phyloP scores from a whole-genome alignment of 2,888 invertebrate genomes.

The Anaspis maculata region DNA sequence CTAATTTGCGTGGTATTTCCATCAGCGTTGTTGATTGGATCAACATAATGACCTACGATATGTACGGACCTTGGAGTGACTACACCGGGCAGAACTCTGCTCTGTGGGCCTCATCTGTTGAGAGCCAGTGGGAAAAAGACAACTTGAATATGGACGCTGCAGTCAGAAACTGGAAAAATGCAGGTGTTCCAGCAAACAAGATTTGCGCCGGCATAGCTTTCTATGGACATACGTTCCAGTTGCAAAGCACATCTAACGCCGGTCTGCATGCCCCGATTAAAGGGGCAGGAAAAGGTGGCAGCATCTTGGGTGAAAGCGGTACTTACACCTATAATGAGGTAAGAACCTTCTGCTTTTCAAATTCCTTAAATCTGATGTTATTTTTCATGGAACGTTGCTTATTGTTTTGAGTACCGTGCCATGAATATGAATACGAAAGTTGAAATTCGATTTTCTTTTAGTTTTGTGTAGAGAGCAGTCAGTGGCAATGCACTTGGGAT shows the following conservation, averaged over 20 bases:
- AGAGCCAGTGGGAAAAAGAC: constrained; percentile 15
- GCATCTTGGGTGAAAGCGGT: constrained; percentile 2
- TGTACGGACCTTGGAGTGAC: constrained; percentile 58
- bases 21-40: constrained; percentile 55
- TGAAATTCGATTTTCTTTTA: constrained; percentile 13
- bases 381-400: no score
- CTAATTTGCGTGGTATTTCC: constrained; percentile 3
- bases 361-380: no score
- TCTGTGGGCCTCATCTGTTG: constrained; percentile 44
- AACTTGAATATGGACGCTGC: constrained; percentile 18
- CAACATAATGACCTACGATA: constrained; percentile 65
- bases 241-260: constrained; percentile 24
- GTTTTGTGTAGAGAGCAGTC: constrained; percentile 16
- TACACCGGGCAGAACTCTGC: constrained; percentile 59
- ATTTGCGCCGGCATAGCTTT: constrained; percentile 8
- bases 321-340: constrained; percentile 4
- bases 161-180: constrained; percentile 12
- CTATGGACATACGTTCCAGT: constrained; percentile 9
- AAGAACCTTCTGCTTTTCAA: no score
- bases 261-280: constrained; percentile 48
- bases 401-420: no score
- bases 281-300: constrained; percentile 6
- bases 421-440: no score
- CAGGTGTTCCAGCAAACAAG: constrained; percentile 8
- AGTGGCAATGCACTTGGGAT: constrained; percentile 19